Percentiles rank a stretch among this genome's conserved stretches.
Conservation (phyloP, 2,113 vertebrate species). For the Cryptomyrus ogoouensis region DNA sequence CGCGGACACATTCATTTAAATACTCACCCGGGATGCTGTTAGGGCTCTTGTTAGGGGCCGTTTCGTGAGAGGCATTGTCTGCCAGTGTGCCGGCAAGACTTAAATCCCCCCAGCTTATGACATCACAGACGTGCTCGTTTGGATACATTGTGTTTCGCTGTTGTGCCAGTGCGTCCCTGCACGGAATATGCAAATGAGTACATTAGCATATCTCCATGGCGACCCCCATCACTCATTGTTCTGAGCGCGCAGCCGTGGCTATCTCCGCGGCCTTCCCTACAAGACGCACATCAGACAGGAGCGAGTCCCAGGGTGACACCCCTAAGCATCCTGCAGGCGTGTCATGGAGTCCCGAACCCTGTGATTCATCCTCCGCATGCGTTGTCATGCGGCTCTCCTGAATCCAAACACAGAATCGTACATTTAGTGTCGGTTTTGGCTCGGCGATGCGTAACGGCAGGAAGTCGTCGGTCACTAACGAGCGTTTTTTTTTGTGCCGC, state of each 20-base stretch:
- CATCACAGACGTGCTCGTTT: neutral
- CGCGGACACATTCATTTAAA: neutral
- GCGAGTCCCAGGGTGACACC: neutral
- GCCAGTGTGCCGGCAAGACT: neutral
- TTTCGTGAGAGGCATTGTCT: neutral
- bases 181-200: neutral
- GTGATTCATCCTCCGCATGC: neutral
- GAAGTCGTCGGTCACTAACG: neutral
- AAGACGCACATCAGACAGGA: neutral
- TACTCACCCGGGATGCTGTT: neutral
- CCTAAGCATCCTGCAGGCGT: neutral
- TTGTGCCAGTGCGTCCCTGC: neutral
- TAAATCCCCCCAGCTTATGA: neutral
- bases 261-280: neutral
- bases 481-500: neutral
- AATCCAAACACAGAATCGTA: neutral
- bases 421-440: neutral
- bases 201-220: conserved; percentile 2
- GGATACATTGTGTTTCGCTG: neutral
- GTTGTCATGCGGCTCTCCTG: neutral
- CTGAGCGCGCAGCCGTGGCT: neutral
- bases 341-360: neutral
- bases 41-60: neutral
- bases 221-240: neutral
- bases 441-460: neutral